Conservation (phyloP, 2,113 vertebrate genomes). For the Pluvianellus socialis region DNA sequence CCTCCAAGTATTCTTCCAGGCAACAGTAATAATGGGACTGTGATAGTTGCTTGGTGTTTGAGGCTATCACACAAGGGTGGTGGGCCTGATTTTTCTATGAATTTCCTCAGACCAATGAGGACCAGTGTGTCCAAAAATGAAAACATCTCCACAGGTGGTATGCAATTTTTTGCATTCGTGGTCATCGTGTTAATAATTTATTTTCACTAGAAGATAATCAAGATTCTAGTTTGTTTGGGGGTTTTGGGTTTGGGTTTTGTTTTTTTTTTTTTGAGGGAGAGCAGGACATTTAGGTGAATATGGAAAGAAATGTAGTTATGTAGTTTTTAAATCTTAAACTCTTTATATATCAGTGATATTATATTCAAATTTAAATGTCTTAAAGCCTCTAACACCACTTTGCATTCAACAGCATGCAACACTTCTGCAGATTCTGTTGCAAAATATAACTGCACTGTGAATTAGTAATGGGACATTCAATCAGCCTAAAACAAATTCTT, state of each 20-base stretch:
- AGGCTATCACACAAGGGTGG: fast-evolving
- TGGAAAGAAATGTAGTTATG: background rate
- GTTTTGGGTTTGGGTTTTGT: background rate
- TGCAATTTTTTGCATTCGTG: background rate
- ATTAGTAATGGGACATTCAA: slow-evolving; percentile 41
- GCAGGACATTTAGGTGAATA: background rate
- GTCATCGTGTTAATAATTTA: background rate
- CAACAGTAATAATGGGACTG: background rate
- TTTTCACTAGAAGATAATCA: background rate
- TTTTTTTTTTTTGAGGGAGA: background rate
- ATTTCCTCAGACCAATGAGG: background rate
- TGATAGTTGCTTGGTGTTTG: background rate
- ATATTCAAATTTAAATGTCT: background rate
- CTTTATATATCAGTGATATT: background rate
- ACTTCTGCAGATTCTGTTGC: background rate
- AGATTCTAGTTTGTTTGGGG: background rate
- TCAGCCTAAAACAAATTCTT: slow-evolving; percentile 32
- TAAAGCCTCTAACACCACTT: background rate
- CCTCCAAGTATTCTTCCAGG: background rate
- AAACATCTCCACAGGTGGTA: background rate
- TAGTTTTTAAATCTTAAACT: background rate
- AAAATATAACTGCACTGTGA: slow-evolving; percentile 17
- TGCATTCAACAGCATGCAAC: slow-evolving; percentile 9
- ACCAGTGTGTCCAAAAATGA: background rate
- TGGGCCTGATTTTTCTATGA: background rate